These are phyloP conservation scores for Gallinago undulata DNA, from an alignment of 2,113 vertebrate genomes.

Conservation along the genomic window DNA sequence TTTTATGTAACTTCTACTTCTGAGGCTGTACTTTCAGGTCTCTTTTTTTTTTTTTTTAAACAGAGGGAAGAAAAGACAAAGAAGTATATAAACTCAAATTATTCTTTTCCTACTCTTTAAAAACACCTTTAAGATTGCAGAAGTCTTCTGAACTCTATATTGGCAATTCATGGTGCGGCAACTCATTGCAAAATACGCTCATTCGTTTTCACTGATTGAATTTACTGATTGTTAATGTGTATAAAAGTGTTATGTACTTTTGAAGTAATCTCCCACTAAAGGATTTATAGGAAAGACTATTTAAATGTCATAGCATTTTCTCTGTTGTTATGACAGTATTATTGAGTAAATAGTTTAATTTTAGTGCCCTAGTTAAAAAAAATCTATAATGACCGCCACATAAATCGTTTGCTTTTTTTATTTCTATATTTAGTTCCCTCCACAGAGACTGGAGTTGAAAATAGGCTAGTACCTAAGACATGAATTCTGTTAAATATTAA, in stretches of 20 bases:
- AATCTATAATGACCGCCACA: constrained; percentile 65
- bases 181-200: constrained; percentile 56
- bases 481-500: constrained; percentile 82
- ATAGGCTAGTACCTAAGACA: constrained; percentile 73
- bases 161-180: constrained; percentile 59
- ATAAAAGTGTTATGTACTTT: constrained; percentile 64
- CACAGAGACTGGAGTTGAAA: constrained; percentile 66
- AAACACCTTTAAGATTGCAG: constrained; percentile 29
- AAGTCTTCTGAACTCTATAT: constrained; percentile 27
- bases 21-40: constrained; percentile 49
- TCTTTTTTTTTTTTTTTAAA: constrained; percentile 48
- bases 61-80: constrained; percentile 23
- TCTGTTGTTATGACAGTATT: constrained; percentile 71
- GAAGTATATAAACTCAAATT: constrained; percentile 21
- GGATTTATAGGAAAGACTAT: constrained; percentile 70
- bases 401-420: constrained; percentile 66
- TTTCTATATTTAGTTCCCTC: constrained; percentile 71
- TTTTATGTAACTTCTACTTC: constrained; percentile 5
- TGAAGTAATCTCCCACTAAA: constrained; percentile 65
- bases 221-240: constrained; percentile 71
- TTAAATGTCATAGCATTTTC: constrained; percentile 60
- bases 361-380: constrained; percentile 70
- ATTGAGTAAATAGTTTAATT: constrained; percentile 77
- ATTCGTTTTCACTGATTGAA: constrained; percentile 68
- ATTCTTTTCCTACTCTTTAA: constrained; percentile 11